Percentiles rank a stretch among this genome's conserved stretches.
These are phyloP conservation scores for Andrena chrysosceles DNA, from an alignment of 2,888 invertebrate species.

Conservation along the genomic window DNA sequence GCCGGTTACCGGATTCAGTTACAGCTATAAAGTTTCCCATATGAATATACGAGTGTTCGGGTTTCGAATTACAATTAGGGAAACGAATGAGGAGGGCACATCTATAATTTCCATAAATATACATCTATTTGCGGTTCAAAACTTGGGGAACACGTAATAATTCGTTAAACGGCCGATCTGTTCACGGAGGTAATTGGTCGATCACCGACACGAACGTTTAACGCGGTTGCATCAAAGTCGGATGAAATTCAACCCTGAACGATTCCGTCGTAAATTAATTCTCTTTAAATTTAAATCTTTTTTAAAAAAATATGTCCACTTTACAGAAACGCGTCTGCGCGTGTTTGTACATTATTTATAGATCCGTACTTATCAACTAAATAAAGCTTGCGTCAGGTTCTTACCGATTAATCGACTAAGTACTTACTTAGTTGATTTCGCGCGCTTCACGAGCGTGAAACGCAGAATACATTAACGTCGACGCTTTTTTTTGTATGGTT, in stretches of 20 bases:
- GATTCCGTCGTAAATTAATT: constrained; percentile 30
- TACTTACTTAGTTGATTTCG: neutral
- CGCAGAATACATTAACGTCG: neutral
- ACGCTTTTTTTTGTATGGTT: neutral
- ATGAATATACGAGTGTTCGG: neutral
- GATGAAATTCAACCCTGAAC: constrained; percentile 23
- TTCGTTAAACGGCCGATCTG: constrained; percentile 7
- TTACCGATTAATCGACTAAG: constrained; percentile 25
- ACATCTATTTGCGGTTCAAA: neutral
- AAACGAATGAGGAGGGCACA: constrained; percentile 20
- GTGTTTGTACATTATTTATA: constrained; percentile 14
- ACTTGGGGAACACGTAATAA: constrained; percentile 4
- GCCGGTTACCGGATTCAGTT: neutral
- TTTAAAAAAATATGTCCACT: constrained; percentile 49
- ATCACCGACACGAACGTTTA: neutral
- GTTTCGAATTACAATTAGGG: neutral
- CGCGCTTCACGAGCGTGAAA: constrained; percentile 9
- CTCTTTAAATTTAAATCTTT: neutral
- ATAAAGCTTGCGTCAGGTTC: constrained; percentile 52
- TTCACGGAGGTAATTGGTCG: neutral
- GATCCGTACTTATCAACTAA: constrained; percentile 50
- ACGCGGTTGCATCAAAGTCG: constrained; percentile 3
- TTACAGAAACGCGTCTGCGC: constrained; percentile 24
- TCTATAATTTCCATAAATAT: constrained; percentile 1
- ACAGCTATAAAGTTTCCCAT: neutral